These are phyloP conservation scores for Morinoia aosen DNA, from an alignment of 2,888 invertebrate genomes.

Conservation along the genomic window DNA sequence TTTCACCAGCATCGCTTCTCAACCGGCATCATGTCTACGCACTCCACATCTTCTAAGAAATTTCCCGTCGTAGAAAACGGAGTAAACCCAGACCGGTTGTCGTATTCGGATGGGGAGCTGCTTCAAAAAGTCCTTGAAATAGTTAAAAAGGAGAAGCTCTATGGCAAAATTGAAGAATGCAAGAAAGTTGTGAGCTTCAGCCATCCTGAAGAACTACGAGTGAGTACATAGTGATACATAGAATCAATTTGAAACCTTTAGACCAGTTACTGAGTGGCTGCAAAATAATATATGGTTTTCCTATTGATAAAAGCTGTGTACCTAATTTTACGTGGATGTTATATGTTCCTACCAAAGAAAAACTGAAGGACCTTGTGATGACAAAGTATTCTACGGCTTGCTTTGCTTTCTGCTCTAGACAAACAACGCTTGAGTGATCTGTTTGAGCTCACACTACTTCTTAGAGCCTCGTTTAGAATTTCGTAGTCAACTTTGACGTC, in stretches of 20 bases:
- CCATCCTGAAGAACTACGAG: slow-evolving; percentile 60
- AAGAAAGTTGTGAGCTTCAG: slow-evolving; percentile 63
- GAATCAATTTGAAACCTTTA: background rate
- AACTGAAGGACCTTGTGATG: too few species aligned
- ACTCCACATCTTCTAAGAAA: background rate
- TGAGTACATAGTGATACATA: slow-evolving; percentile 1
- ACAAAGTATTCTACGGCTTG: too few species aligned
- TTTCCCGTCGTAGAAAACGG: slow-evolving; percentile 43
- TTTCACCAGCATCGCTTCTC: background rate
- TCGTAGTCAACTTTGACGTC: too few species aligned
- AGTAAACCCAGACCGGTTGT: background rate
- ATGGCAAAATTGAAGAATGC: slow-evolving; percentile 55
- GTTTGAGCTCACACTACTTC: too few species aligned
- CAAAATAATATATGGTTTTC: background rate
- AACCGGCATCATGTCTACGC: background rate
- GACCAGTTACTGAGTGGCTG: too few species aligned
- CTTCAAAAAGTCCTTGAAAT: slow-evolving; percentile 60
- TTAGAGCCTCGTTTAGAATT: too few species aligned
- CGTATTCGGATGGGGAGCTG: slow-evolving; percentile 56
- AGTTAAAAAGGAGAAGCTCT: slow-evolving; percentile 60
- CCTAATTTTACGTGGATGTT: too few species aligned
- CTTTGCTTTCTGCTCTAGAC: too few species aligned
- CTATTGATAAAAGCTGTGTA: too few species aligned
- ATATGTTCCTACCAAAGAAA: too few species aligned
- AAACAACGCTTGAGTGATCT: too few species aligned